Evolutionary conservation across 2,888 invertebrate species (phyloP).

Genomic region (Melangyna quadrimaculata): DNA sequence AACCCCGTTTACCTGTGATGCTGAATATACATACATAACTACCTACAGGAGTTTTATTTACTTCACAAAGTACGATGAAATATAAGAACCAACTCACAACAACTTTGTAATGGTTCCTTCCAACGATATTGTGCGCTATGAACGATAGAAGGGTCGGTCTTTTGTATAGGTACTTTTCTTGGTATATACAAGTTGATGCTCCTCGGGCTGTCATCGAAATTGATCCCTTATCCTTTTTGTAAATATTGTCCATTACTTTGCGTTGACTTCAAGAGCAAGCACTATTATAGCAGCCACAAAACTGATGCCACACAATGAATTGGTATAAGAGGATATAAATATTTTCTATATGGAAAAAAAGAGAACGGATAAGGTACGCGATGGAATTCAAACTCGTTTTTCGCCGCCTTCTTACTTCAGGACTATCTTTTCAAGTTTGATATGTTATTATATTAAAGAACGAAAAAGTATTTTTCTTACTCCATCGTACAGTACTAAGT

Average conservation of each 20-base stretch:
- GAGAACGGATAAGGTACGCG: conserved; percentile 19
- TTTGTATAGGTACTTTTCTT: background rate
- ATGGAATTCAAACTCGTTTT: background rate
- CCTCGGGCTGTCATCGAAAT: conserved; percentile 49
- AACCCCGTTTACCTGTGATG: conserved; percentile 24
- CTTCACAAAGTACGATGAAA: conserved; percentile 40
- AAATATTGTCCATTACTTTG: conserved; percentile 54
- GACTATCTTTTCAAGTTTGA: background rate
- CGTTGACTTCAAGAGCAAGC: conserved; percentile 29
- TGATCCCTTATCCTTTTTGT: conserved; percentile 51
- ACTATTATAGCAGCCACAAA: conserved; percentile 44
- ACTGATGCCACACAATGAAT: conserved; percentile 51
- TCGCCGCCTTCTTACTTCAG: background rate
- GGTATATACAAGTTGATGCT: background rate
- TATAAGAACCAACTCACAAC: conserved; percentile 24
- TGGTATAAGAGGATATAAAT: conserved; percentile 19
- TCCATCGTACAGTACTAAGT: background rate
- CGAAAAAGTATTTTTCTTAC: background rate
- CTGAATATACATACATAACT: too few relatives aligned
- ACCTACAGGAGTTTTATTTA: conserved; percentile 33
- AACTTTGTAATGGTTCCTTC: conserved; percentile 35
- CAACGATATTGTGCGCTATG: background rate
- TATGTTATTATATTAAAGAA: conserved; percentile 14
- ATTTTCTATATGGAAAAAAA: background rate
- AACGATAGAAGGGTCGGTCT: background rate